Percentiles rank a stretch among this genome's conserved stretches.
Conservation (phyloP, 2,888 invertebrate species). For the Drosophila macrospina region DNA sequence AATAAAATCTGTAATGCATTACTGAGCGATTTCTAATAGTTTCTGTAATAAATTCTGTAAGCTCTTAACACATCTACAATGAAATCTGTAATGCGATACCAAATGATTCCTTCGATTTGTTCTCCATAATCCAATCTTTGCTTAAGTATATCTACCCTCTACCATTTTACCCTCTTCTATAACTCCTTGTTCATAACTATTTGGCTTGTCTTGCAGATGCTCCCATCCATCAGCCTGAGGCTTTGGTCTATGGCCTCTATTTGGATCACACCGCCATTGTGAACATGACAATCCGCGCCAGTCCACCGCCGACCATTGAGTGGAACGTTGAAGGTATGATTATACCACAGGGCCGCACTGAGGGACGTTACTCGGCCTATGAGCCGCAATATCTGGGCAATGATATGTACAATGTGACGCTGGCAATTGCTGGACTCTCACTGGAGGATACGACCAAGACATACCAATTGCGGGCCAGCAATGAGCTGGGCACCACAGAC, state of each 20-base stretch:
- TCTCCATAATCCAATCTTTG: too few species aligned
- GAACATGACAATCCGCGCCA: conserved; percentile 90
- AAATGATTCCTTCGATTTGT: too few species aligned
- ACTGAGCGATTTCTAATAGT: too few species aligned
- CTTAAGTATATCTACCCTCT: too few species aligned
- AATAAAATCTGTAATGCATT: too few species aligned
- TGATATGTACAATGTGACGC: conserved; percentile 89
- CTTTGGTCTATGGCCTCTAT: conserved; percentile 90
- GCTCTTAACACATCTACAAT: too few species aligned
- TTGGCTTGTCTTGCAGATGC: conserved; percentile 86
- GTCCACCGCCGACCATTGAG: conserved; percentile 89
- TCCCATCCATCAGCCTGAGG: conserved; percentile 87
- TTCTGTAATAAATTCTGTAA: too few species aligned
- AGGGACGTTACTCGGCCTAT: conserved; percentile 82
- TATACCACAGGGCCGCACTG: conserved; percentile 86
- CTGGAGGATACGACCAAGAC: conserved; percentile 91
- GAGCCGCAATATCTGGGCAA: conserved; percentile 85
- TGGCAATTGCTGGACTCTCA: conserved; percentile 89
- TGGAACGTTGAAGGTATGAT: conserved; percentile 88
- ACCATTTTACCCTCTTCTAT: too few species aligned
- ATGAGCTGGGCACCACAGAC: conserved; percentile 89
- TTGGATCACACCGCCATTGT: conserved; percentile 90
- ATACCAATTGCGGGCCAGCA: conserved; percentile 89
- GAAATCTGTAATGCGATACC: too few species aligned
- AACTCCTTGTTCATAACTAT: too few species aligned